These are phyloP conservation scores for Drosophila basisetae DNA, from an alignment of 2,888 invertebrate genomes.

Conservation along the genomic window DNA sequence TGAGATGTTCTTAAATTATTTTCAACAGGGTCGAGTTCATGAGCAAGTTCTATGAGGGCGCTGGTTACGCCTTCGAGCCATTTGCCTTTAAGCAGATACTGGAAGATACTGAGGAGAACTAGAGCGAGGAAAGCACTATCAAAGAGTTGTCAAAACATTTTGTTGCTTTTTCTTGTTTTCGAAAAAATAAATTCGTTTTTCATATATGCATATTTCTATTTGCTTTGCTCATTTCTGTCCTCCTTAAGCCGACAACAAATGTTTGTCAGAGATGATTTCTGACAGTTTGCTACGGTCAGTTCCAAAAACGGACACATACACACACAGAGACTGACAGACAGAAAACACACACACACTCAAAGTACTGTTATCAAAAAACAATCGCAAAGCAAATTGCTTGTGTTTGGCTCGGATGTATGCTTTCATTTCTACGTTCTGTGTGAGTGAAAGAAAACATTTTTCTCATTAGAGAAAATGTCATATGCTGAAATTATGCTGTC, in stretches of 20 bases:
- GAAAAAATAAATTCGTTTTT: conserved; percentile 63
- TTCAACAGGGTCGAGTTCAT: conserved; percentile 95
- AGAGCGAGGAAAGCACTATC: conserved; percentile 60
- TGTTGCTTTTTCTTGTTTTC: conserved; percentile 43
- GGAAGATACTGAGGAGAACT: conserved; percentile 86
- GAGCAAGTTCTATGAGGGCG: conserved; percentile 95
- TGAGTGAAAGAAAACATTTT: conserved; percentile 40
- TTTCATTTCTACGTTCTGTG: conserved; percentile 16
- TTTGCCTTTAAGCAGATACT: conserved; percentile 93
- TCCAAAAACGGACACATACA: conserved; percentile 27
- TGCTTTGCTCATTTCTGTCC: conserved; percentile 45
- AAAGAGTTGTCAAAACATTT: conserved; percentile 26
- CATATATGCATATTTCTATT: conserved; percentile 64
- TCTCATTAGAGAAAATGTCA: conserved; percentile 75
- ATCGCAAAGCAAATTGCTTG: conserved; percentile 66
- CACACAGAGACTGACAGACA: conserved; percentile 8
- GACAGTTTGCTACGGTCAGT: conserved; percentile 59
- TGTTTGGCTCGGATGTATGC: conserved; percentile 6
- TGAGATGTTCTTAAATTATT: not conserved
- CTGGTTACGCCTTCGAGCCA: conserved; percentile 93
- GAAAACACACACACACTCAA: conserved; percentile 6
- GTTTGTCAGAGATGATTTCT: conserved; percentile 57
- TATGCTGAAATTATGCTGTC: conserved; percentile 76
- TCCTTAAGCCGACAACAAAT: conserved; percentile 59
- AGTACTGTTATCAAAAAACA: conserved; percentile 42